These are phyloP conservation scores for Takifugu ocellatus DNA, from an alignment of 2,797 vertebrate species.

Conservation along the genomic window DNA sequence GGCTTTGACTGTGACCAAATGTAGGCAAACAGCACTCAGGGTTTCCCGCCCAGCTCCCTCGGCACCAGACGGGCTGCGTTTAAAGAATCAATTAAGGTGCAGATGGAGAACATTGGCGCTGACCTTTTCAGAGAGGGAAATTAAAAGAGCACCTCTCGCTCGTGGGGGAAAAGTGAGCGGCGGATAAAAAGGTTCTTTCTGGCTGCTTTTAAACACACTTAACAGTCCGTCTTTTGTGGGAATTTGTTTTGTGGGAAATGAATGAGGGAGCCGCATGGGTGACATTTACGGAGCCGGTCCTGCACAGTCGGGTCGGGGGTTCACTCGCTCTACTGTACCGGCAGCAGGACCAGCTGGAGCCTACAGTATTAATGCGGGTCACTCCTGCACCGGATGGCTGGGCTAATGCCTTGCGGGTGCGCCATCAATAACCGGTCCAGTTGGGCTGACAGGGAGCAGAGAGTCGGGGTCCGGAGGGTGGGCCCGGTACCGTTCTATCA, in stretches of 20 bases:
- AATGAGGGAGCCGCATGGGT: constrained; percentile 61
- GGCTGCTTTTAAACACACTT: constrained; percentile 75
- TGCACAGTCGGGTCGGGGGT: constrained; percentile 55
- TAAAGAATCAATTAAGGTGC: constrained; percentile 78
- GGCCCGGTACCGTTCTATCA: too few species aligned
- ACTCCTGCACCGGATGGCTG: constrained; percentile 42
- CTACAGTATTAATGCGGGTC: constrained; percentile 59
- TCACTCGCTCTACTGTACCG: constrained; percentile 62
- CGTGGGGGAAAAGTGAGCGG: constrained; percentile 65
- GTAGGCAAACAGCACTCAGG: constrained; percentile 53
- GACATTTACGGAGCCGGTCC: constrained; percentile 69
- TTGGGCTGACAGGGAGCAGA: constrained; percentile 46
- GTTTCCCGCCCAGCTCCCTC: constrained; percentile 31
- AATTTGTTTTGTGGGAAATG: constrained; percentile 72
- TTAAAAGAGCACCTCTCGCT: constrained; percentile 80
- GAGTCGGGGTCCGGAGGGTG: too few species aligned
- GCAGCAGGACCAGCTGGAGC: constrained; percentile 64
- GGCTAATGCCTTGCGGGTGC: constrained; percentile 44
- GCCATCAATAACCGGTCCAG: constrained; percentile 46
- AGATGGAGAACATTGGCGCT: constrained; percentile 74
- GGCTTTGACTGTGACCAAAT: constrained; percentile 57
- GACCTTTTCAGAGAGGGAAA: constrained; percentile 76
- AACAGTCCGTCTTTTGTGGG: constrained; percentile 63
- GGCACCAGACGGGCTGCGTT: constrained; percentile 63
- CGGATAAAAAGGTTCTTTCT: constrained; percentile 66